Percentiles rank a stretch among this genome's conserved stretches.
Conservation (phyloP, 1,140 invertebrate species). For the Acyrthosiphon pisum region DNA sequence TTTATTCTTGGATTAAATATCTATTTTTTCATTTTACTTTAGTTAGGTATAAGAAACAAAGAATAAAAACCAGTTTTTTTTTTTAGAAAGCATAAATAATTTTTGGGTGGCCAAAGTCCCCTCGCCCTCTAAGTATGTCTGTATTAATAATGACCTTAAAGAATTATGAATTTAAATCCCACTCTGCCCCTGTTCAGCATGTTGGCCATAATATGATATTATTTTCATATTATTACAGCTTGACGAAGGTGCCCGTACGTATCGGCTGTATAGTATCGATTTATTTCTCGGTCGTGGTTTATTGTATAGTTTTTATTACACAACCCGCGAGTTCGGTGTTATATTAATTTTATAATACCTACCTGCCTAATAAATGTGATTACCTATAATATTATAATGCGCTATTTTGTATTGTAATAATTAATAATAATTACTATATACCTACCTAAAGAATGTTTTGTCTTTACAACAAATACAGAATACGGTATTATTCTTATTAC, state of each 20-base stretch:
- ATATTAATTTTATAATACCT: background rate
- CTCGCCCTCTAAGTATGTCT: background rate
- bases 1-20: background rate
- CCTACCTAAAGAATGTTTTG: background rate
- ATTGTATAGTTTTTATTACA: background rate
- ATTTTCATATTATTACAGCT: background rate
- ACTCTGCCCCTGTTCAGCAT: background rate
- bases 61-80: background rate
- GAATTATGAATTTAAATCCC: conserved; percentile 8
- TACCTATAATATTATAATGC: background rate
- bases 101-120: background rate
- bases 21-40: background rate
- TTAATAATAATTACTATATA: no score
- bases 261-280: background rate
- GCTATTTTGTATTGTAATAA: no score
- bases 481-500: background rate
- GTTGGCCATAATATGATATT: no score
- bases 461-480: background rate
- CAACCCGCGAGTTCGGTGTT: background rate
- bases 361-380: background rate
- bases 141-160: background rate
- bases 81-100: background rate
- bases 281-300: background rate
- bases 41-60: background rate
- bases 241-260: background rate